Evolutionary conservation across 92 coral and sea anemone genomes (phyloP).

Genomic region (Isaurus tuberculatus): DNA sequence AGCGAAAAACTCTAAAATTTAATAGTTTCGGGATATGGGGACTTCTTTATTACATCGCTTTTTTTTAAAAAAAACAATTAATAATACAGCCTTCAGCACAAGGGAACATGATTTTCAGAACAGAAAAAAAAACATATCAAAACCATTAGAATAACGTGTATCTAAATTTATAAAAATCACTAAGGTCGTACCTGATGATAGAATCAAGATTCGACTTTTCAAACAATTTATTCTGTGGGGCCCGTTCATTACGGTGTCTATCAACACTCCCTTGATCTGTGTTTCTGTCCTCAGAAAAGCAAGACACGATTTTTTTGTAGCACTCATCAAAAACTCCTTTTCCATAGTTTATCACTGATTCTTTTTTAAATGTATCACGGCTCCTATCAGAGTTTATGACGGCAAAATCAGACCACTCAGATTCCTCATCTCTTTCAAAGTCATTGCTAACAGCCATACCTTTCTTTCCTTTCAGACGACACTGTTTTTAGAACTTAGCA

Average conservation of each 20-base stretch:
- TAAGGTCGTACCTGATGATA: slow-evolving; percentile 32
- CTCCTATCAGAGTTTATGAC: slow-evolving; percentile 15
- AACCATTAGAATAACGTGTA: no score
- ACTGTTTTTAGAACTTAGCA: slow-evolving; percentile 30
- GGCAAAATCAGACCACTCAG: slow-evolving; percentile 46
- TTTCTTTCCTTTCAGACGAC: not conserved
- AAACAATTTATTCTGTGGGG: not conserved
- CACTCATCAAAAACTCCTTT: slow-evolving; percentile 16
- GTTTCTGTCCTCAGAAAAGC: slow-evolving; percentile 30
- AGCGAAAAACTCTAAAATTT: not conserved
- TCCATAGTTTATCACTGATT: slow-evolving; percentile 13
- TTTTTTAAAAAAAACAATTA: no score
- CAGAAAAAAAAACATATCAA: not conserved
- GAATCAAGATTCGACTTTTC: slow-evolving; percentile 31
- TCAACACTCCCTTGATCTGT: not conserved
- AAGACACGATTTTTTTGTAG: slow-evolving; percentile 4
- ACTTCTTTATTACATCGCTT: no score
- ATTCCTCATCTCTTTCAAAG: slow-evolving; percentile 34
- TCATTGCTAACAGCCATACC: slow-evolving; percentile 43
- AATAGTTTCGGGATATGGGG: no score
- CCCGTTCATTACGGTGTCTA: not conserved
- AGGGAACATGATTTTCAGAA: not conserved
- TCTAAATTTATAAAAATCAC: not conserved
- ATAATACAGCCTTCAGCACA: no score
- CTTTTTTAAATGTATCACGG: slow-evolving; percentile 24